phyloP scores from a whole-genome alignment of 2,113 vertebrate genomes.

The Mastomys coucha region DNA sequence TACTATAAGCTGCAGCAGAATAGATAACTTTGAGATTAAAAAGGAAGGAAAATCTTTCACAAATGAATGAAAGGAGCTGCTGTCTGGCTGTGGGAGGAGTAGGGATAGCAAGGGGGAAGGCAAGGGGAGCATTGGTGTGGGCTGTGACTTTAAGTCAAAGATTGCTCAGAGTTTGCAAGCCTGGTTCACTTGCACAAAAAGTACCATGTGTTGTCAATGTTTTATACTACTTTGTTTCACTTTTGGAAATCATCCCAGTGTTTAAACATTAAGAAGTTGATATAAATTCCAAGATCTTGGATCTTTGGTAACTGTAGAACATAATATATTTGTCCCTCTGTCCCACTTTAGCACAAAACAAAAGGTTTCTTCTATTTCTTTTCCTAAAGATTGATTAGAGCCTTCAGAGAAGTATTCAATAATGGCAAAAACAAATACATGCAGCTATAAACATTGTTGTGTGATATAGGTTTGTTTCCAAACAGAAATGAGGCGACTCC shows the following conservation, averaged over 20 bases:
- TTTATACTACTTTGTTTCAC: not conserved
- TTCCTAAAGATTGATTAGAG: slow-evolving; percentile 47
- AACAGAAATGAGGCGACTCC: not conserved
- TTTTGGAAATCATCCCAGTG: not conserved
- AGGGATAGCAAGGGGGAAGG: not conserved
- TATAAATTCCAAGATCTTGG: slow-evolving; percentile 20
- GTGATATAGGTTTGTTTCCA: not conserved
- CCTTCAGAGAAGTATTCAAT: slow-evolving; percentile 2
- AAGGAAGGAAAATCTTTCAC: not conserved
- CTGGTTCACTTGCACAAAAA: not conserved
- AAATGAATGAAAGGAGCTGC: not conserved
- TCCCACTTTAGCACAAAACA: not conserved
- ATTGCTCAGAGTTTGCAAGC: not conserved
- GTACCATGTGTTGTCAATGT: not conserved
- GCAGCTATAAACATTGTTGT: not conserved
- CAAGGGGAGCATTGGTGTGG: not conserved
- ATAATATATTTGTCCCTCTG: not conserved
- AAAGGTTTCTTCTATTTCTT: slow-evolving; percentile 12
- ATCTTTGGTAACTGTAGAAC: not conserved
- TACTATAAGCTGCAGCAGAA: not conserved
- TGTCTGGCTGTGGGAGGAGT: not conserved
- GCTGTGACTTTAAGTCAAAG: not conserved
- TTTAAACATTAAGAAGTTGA: slow-evolving; percentile 38
- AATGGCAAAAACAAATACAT: not conserved
- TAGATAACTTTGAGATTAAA: not conserved